A percentile compares a stretch with the other conserved stretches of the same genome.
Conservation (phyloP, 2,888 invertebrate species). For the Chrysolina americana region DNA sequence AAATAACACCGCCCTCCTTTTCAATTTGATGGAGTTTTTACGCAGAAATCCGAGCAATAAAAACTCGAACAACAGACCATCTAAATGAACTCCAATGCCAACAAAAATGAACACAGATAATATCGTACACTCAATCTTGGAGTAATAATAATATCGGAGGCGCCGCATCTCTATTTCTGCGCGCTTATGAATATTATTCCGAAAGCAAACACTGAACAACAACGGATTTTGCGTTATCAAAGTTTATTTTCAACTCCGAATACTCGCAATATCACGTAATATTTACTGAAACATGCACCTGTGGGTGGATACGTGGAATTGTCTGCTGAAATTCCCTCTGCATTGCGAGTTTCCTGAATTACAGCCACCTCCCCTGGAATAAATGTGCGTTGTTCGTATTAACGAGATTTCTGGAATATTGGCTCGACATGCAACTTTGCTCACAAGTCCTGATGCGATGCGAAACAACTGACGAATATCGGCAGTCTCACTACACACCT, state of each 20-base stretch:
- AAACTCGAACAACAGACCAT: slow-evolving; percentile 6
- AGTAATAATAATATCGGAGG: slow-evolving; percentile 5
- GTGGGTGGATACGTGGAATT: neutral
- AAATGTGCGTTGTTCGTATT: no score
- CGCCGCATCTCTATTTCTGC: neutral
- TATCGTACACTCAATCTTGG: neutral
- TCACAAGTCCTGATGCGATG: no score
- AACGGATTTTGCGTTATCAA: neutral
- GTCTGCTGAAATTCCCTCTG: no score
- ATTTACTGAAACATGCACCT: neutral
- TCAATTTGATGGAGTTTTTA: neutral
- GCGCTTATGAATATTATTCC: neutral
- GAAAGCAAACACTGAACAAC: neutral
- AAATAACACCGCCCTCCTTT: neutral
- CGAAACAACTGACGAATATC: no score
- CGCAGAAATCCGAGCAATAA: neutral
- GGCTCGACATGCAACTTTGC: no score
- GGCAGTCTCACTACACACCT: no score
- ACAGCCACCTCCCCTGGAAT: no score
- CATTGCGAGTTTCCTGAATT: no score
- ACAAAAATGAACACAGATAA: slow-evolving; percentile 5
- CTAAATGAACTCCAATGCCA: neutral
- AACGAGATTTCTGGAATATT: no score
- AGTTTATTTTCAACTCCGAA: neutral
- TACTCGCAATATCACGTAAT: slow-evolving; percentile 2